Evolutionary conservation across 2,888 invertebrate species (phyloP).

Genomic region (Cheilosia soror): DNA sequence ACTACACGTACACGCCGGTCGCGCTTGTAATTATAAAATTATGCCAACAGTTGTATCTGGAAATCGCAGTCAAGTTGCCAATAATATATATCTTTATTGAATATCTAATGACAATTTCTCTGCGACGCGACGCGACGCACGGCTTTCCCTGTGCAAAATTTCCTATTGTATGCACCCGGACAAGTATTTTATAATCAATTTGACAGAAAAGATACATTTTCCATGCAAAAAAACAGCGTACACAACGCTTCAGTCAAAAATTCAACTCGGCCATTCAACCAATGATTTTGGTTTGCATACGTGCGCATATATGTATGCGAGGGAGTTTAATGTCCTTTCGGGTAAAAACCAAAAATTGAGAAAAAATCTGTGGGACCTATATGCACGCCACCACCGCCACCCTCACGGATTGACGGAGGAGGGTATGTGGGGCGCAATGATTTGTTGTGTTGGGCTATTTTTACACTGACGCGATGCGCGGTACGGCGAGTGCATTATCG

Average conservation of each 20-base stretch:
- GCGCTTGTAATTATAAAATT: constrained; percentile 51
- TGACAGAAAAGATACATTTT: constrained; percentile 53
- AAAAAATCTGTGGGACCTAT: constrained; percentile 21
- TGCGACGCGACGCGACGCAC: neutral
- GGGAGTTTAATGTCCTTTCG: constrained; percentile 73
- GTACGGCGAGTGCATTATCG: constrained; percentile 57
- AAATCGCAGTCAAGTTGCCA: constrained; percentile 38
- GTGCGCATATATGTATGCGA: constrained; percentile 14
- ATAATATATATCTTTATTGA: constrained; percentile 6
- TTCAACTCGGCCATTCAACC: constrained; percentile 71
- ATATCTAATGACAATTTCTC: constrained; percentile 46
- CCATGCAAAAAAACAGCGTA: constrained; percentile 12
- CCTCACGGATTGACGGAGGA: neutral
- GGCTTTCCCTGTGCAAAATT: constrained; percentile 56
- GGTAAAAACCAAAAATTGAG: constrained; percentile 46
- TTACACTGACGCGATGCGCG: constrained; percentile 58
- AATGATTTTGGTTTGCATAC: constrained; percentile 14
- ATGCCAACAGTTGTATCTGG: constrained; percentile 46
- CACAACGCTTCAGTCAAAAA: constrained; percentile 25
- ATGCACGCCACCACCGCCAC: constrained; percentile 1
- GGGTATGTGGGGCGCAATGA: constrained; percentile 21
- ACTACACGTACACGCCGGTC: neutral
- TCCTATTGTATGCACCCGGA: constrained; percentile 20
- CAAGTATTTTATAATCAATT: constrained; percentile 58
- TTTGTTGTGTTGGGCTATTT: constrained; percentile 68